These are phyloP conservation scores for Protonibea diacanthus DNA, from an alignment of 2,797 vertebrate species.

Conservation along the genomic window DNA sequence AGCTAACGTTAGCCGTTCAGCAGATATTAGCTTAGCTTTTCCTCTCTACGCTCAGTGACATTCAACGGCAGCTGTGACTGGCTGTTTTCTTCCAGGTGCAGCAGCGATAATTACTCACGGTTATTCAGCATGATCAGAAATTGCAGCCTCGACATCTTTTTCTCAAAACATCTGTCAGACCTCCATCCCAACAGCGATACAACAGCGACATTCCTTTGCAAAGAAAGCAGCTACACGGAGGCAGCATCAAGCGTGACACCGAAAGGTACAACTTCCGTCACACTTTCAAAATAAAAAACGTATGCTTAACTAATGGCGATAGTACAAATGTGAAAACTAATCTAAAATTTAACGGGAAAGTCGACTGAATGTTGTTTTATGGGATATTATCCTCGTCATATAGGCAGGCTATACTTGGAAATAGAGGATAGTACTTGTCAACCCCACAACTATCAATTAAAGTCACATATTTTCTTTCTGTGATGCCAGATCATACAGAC, in stretches of 20 bases:
- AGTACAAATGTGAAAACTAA: neutral
- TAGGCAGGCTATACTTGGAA: neutral
- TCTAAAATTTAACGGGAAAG: neutral
- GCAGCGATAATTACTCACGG: slow-evolving; percentile 63
- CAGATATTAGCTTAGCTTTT: slow-evolving; percentile 68
- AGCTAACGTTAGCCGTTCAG: slow-evolving; percentile 46
- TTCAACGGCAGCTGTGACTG: neutral
- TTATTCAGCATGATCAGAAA: slow-evolving; percentile 1
- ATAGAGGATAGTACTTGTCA: neutral
- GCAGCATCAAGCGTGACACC: neutral
- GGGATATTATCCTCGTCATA: neutral
- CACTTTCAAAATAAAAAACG: slow-evolving; percentile 64
- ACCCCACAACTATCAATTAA: neutral
- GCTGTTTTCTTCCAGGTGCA: neutral
- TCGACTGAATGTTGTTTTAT: neutral
- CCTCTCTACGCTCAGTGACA: slow-evolving; percentile 17
- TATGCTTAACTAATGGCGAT: neutral
- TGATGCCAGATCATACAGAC: no score
- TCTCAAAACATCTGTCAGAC: slow-evolving; percentile 60
- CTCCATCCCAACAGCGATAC: slow-evolving; percentile 52
- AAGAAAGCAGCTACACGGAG: slow-evolving; percentile 29
- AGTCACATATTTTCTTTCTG: neutral
- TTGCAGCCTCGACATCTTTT: slow-evolving; percentile 49
- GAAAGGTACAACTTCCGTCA: slow-evolving; percentile 13
- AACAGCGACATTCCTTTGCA: slow-evolving; percentile 75